Evolutionary conservation across 2,888 invertebrate species (phyloP), one percentile per base, ranked within the genome.

Genomic region (Melangyna quadrimaculata): DNA sequence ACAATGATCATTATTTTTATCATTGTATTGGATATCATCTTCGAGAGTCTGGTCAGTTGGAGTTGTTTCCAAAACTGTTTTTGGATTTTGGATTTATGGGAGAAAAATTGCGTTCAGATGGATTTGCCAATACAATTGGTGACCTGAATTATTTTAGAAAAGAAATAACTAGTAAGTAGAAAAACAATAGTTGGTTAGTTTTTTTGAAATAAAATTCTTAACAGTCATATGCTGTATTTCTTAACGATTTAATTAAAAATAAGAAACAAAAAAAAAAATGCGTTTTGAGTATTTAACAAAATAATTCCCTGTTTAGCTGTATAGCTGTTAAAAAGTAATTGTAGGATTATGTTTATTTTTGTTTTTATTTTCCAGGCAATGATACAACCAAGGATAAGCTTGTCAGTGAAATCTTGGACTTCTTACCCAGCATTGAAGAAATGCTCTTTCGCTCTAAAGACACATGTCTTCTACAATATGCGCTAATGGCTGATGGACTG

Each of bases 41-140:
- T 0, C 74, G 82, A 27, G 89, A 90, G 59, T 88, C 88, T n/a
- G 87, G 88, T 2, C 81, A 88, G 27, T 77, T 79, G 0, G 57
- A 88, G 37, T 82, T 91, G 3, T 91, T 92, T 87, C 88, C 90
- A 0, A 88, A 87, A 74, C 78, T 92, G 0, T 92, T 90, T 88
- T 87, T 90, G n/a, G 92, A 92, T 83, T 92, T 92, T 88, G 91
- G 91, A 14, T 92, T 92, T 87, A 88, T 92, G n/a, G 92, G 90
- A 14, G 89, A 91, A 75, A 92, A 92, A 82, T 88, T 92, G 57
- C 90, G 92, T 29, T 77, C 67, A 32, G 89, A 87, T 80, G 91
- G 88, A 57, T 89, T 92, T 45, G 80, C 91, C 6, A 90, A 90
- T 57, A 92, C 91, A 0, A 88, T 92, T 57, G 90, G 90, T 10